These are phyloP conservation scores for Eira barbara DNA, from an alignment of 2,113 vertebrate genomes.

Conservation along the genomic window DNA sequence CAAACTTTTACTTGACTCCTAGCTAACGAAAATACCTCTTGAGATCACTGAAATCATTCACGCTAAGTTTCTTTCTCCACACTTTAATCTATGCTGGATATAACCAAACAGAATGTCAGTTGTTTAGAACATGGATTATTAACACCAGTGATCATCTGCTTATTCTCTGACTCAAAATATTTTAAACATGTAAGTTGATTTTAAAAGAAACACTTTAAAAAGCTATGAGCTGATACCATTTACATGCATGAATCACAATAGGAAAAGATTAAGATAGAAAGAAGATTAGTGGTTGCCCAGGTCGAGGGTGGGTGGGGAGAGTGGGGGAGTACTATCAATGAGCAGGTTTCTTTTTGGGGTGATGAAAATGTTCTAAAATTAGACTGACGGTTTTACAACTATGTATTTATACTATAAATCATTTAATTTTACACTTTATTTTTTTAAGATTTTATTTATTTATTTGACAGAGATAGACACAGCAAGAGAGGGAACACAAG, in stretches of 20 bases:
- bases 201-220: slow-evolving; percentile 42
- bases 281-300: not conserved
- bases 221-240: not conserved
- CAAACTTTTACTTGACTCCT: slow-evolving; percentile 13
- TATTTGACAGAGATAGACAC: no score
- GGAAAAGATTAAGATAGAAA: slow-evolving; percentile 17
- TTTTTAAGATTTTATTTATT: no score
- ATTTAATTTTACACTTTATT: not conserved
- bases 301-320: not conserved
- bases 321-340: not conserved
- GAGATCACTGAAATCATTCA: not conserved
- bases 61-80: slow-evolving; percentile 21
- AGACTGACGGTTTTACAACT: not conserved
- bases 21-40: slow-evolving; percentile 2
- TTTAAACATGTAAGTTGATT: slow-evolving; percentile 15
- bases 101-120: not conserved
- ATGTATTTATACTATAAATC: not conserved
- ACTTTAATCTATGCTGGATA: not conserved
- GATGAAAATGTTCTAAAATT: slow-evolving; percentile 41
- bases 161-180: slow-evolving; percentile 30
- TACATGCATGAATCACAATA: not conserved
- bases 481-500: no score
- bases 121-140: slow-evolving; percentile 28
- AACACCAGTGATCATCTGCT: not conserved
- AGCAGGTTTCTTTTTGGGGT: not conserved